Base-by-base conservation (phyloP, 2,113 vertebrate species). In the Indicator maculatus region DNA sequence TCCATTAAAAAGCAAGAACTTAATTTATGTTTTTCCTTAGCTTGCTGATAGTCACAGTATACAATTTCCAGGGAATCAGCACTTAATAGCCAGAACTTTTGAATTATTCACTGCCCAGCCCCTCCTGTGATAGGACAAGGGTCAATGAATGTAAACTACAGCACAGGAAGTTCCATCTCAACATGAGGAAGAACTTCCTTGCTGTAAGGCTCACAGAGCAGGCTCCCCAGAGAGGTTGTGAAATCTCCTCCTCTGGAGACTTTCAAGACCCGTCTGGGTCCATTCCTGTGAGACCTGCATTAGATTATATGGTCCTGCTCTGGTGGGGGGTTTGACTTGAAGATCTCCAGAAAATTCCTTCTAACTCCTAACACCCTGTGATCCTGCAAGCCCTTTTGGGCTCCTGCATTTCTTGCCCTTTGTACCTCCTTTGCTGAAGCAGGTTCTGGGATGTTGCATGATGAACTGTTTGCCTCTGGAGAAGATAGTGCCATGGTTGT, bases 1-100 rank as follows among this genome's bases (percentile, higher is more conserved):
- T 91, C 59, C 79, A 11, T 91, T 88, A 82, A 84, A 91, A 56
- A 60, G 19, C 52, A 86, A 72, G 8, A 88, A 86, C 52, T 72
- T 83, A 1, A 64, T 88, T 93, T 90, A 23, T 55, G 26, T 36
- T 82, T 56, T 58, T 76, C 39, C 12, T 16, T 26, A 39, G 77
- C 38, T 47, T 83, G 33, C 28, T 70, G 39, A 30, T 64, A 78
- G 41, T 31, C 44, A 59, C 1, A 5, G 59, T 45, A 21, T 47
- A 21, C 50, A 52, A 4, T 84, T 88, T 90, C 19, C 33, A 30
- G 64, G 45, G 63, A 87, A 39, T 82, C 28, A 28, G 47, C 61
- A 66, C 60, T 86, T 85, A 33, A 5, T 74, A 86, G 27, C 41
- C 60, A 61, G 56, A 86, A 61, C 20, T 72, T 88, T 31, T 6